Evolutionary conservation across 2,888 invertebrate species (phyloP).

Genomic region (Microctonus hyperodae): DNA sequence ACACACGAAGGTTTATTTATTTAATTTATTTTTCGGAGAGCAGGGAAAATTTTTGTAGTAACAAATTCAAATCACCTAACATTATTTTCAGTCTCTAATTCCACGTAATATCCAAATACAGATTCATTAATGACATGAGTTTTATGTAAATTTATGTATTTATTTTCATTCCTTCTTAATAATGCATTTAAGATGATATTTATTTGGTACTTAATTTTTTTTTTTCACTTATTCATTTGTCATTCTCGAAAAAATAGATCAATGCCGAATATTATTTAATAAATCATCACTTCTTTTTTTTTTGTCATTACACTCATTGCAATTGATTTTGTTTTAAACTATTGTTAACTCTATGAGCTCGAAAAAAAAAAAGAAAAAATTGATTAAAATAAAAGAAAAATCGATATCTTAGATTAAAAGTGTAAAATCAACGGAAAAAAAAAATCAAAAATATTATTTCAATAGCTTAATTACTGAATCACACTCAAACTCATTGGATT

Average conservation of each 20-base stretch:
- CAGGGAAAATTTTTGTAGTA: background rate
- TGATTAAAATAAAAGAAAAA: too few species aligned
- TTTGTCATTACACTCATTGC: background rate
- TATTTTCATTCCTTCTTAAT: background rate
- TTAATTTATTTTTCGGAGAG: constrained; percentile 32
- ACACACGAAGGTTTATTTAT: constrained; percentile 55
- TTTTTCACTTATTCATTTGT: background rate
- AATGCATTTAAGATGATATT: background rate
- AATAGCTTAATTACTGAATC: background rate
- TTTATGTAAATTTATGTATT: constrained; percentile 12
- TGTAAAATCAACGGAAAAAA: constrained; percentile 9
- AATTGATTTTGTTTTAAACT: background rate
- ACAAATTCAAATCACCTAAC: constrained; percentile 39
- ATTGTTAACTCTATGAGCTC: background rate
- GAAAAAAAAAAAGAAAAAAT: background rate
- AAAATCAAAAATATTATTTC: background rate
- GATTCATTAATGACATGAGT: constrained; percentile 4
- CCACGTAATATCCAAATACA: constrained; percentile 30
- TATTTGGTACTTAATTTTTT: too few species aligned
- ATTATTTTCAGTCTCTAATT: constrained; percentile 37
- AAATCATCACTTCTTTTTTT: background rate
- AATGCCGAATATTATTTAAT: background rate
- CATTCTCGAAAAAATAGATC: background rate
- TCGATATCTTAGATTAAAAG: background rate
- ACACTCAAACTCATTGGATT: background rate